phyloP scores from a whole-genome alignment of 2,888 invertebrate genomes.

The Lagria hirta region DNA sequence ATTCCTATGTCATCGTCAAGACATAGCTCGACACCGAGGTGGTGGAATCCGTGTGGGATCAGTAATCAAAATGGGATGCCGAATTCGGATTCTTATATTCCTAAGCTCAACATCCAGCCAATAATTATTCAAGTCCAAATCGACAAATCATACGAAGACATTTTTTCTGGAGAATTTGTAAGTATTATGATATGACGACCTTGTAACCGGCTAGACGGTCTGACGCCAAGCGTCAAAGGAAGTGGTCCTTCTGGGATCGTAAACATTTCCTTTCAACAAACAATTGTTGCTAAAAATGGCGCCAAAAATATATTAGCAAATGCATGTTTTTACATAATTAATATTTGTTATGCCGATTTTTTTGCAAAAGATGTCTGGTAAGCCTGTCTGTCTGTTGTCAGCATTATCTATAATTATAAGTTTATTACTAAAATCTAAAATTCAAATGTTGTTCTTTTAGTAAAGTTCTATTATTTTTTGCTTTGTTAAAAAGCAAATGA shows the following conservation, averaged over 20 bases:
- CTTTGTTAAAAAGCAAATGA: too few relatives aligned
- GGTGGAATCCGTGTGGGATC: constrained; percentile 58
- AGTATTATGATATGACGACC: constrained; percentile 44
- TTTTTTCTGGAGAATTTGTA: constrained; percentile 56
- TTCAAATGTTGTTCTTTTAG: too few relatives aligned
- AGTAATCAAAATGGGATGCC: constrained; percentile 11
- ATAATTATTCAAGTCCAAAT: constrained; percentile 54
- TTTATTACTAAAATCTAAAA: too few relatives aligned
- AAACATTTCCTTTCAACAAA: constrained; percentile 37
- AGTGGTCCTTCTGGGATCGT: constrained; percentile 35
- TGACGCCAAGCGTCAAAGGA: constrained; percentile 31
- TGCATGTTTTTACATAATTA: too few relatives aligned
- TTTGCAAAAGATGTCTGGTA: too few relatives aligned
- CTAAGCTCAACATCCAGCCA: constrained; percentile 48
- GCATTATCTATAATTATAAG: too few relatives aligned
- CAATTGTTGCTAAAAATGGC: too few relatives aligned
- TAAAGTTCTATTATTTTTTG: too few relatives aligned
- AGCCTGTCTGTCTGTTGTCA: too few relatives aligned
- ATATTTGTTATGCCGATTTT: too few relatives aligned
- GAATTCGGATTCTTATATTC: constrained; percentile 7
- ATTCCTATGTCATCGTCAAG: constrained; percentile 42
- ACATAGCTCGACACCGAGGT: constrained; percentile 46
- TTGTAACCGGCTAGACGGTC: constrained; percentile 22
- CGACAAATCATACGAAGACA: constrained; percentile 52
- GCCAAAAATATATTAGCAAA: too few relatives aligned